A percentile compares a stretch with the other conserved stretches of the same genome.
Evolutionary conservation across 1,140 invertebrate genomes (phyloP).

Genomic region (Cydia fagiglandana): DNA sequence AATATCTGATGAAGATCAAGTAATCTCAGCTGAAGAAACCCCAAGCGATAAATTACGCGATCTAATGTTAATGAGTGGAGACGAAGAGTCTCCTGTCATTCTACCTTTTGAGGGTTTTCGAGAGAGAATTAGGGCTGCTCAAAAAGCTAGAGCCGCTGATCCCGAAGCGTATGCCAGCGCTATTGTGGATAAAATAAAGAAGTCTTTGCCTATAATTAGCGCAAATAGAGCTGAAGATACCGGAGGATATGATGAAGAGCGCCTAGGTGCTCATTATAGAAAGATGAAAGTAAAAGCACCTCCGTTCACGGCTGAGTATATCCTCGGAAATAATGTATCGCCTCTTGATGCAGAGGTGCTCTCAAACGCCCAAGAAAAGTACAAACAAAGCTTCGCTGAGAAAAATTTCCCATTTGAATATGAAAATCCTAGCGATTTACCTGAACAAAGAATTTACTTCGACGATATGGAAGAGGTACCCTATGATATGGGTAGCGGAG

Average conservation of each 20-base stretch:
- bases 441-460: constrained; percentile 78
- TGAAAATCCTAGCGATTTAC: constrained; percentile 75
- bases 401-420: constrained; percentile 74
- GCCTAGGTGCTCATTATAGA: constrained; percentile 65
- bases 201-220: constrained; percentile 54
- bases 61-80: constrained; percentile 57
- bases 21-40: constrained; percentile 44
- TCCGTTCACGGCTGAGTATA: constrained; percentile 67
- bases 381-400: constrained; percentile 69
- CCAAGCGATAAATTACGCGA: constrained; percentile 68
- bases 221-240: constrained; percentile 44
- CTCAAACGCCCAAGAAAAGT: constrained; percentile 69
- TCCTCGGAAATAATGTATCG: constrained; percentile 64
- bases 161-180: constrained; percentile 39
- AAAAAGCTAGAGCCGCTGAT: constrained; percentile 43
- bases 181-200: constrained; percentile 66
- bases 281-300: constrained; percentile 63
- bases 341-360: constrained; percentile 68
- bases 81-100: constrained; percentile 61
- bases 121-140: constrained; percentile 64
- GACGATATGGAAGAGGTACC: constrained; percentile 74
- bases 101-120: constrained; percentile 70
- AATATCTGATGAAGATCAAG: constrained; percentile 27
- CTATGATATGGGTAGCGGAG: constrained; percentile 69
- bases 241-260: constrained; percentile 61